Evolutionary conservation across 2,113 vertebrate genomes (phyloP).

Genomic region (Danionella cerebrum): DNA sequence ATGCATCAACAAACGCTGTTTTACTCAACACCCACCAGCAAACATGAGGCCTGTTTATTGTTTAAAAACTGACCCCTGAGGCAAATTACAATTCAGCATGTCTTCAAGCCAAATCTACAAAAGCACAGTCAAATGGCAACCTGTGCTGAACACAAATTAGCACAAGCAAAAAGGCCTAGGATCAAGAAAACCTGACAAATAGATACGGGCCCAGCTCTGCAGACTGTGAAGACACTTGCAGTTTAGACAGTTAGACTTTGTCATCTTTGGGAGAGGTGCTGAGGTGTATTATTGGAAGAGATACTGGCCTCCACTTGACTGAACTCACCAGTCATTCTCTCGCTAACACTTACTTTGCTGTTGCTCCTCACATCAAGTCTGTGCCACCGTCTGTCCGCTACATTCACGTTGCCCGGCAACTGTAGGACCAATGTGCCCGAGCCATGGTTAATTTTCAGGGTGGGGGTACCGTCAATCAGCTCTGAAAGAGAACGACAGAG

Average conservation of each 20-base stretch:
- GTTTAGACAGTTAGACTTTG: not conserved
- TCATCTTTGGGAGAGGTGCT: not conserved
- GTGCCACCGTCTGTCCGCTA: slow-evolving; percentile 83
- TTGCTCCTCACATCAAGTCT: slow-evolving; percentile 76
- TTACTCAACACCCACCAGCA: not conserved
- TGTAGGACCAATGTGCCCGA: slow-evolving; percentile 70
- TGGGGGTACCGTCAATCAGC: slow-evolving; percentile 70
- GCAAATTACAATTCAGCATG: not conserved
- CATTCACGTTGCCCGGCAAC: slow-evolving; percentile 77
- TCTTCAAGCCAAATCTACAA: not conserved
- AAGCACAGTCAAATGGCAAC: not conserved
- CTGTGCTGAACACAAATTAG: not conserved
- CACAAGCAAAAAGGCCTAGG: not conserved
- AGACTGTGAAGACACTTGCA: not conserved
- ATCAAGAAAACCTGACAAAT: not conserved
- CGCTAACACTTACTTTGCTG: slow-evolving; percentile 67
- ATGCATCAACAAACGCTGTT: too few species aligned
- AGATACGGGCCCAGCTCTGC: not conserved
- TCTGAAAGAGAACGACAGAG: slow-evolving; percentile 55
- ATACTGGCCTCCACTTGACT: not conserved
- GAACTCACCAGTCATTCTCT: not conserved
- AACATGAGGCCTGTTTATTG: not conserved
- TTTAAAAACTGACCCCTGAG: slow-evolving; percentile 13
- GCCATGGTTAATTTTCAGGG: slow-evolving; percentile 79
- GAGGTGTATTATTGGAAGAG: slow-evolving; percentile 1